phyloP scores from a whole-genome alignment of 2,888 invertebrate genomes.

The Ceramica pisi region DNA sequence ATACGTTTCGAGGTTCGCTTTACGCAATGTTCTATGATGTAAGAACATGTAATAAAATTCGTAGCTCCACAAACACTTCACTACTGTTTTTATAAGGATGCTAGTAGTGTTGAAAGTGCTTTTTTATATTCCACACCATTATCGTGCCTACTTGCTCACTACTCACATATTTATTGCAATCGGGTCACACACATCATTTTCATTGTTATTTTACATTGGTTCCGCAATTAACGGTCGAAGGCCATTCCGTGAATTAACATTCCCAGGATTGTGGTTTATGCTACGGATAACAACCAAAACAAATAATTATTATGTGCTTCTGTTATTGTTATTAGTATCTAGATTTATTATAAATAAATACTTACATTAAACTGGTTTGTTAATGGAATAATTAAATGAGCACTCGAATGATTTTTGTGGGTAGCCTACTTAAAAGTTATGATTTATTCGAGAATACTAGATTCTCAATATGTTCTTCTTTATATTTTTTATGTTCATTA shows the following conservation, averaged over 20 bases:
- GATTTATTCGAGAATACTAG: constrained; percentile 9
- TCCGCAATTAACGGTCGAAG: constrained; percentile 47
- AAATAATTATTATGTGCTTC: constrained; percentile 30
- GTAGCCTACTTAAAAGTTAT: constrained; percentile 10
- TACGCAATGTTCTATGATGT: constrained; percentile 42
- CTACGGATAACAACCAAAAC: constrained; percentile 18
- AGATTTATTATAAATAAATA: constrained; percentile 13
- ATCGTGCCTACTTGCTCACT: constrained; percentile 39
- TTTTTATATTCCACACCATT: constrained; percentile 64
- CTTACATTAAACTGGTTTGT: neutral
- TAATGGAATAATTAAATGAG: neutral
- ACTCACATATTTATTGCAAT: constrained; percentile 57
- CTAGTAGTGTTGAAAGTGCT: constrained; percentile 57
- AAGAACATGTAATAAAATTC: constrained; percentile 50
- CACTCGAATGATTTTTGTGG: neutral
- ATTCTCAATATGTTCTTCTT: neutral
- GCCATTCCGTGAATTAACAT: constrained; percentile 33
- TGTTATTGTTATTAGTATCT: constrained; percentile 24
- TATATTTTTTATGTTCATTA: constrained; percentile 1
- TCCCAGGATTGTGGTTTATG: constrained; percentile 18
- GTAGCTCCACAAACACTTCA: constrained; percentile 22
- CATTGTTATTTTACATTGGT: constrained; percentile 50
- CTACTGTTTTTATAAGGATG: constrained; percentile 51
- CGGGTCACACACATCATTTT: constrained; percentile 50
- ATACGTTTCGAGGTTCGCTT: constrained; percentile 29